Evolutionary conservation across 2,797 vertebrate genomes (phyloP), one percentile per base, ranked within the genome.

Genomic region (Peromyscus aztecus): DNA sequence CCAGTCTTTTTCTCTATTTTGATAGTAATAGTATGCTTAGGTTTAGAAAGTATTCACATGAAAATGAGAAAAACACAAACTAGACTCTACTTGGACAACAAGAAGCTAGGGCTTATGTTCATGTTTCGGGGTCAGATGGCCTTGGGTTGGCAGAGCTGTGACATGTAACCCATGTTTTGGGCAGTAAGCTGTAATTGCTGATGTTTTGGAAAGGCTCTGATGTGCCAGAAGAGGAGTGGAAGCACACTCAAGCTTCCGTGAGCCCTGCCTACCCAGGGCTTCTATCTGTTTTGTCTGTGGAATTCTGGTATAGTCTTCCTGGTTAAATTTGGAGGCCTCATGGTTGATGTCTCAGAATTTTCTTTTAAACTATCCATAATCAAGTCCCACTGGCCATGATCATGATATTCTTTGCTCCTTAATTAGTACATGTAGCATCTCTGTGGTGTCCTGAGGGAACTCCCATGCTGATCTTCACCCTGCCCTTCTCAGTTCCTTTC

Each of bases 371-470:
- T 40, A 13, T 14, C 27, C 37, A 34, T 61, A 31, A 21, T 31
- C 11, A 31, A 40, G 27, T 76, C 69, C 37, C 55, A 23, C 16
- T 29, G 40, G 29, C 55, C 2, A 1, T 14, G 78, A 2, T 7
- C 3, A 0, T 29, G 43, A 71, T 23, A 3, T 5, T 31, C 40
- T 16, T 7, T 34, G 40, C 67, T 34, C 9, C 65, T 24, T 0
- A 0, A 4, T 4, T 5, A 1, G 29, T 5, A 1, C 2, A 14
- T 37, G 24, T 19, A 21, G 40, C 65, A 27, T 1, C 49, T 71
- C 0, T 2, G 24, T 37, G 85, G 14, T 2, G 19, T 46, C 1
- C 2, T 2, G 0, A 10, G 27, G 12, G 4, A 21, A 65, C 52
- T 46, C 10, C 10, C 0, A 0, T 43, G 37, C 55, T 0, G 29